A percentile compares a stretch with the other conserved stretches of the same genome.
phyloP scores from a whole-genome alignment of 2,113 vertebrate species.

The Rhombomys opimus region DNA sequence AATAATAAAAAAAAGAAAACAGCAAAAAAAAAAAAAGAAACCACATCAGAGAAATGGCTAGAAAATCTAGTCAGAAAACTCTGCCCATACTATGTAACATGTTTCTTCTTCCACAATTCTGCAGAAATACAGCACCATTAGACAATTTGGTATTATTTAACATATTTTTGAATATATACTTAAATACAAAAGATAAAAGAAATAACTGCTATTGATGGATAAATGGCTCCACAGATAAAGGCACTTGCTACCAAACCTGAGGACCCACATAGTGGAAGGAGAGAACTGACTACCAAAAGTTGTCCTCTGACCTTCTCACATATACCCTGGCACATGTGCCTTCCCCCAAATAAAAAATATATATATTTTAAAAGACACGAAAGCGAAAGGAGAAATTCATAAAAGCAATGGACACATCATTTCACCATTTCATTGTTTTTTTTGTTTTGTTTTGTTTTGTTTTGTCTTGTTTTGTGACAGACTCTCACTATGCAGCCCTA shows the following conservation, averaged over 20 bases:
- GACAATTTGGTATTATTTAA: background rate
- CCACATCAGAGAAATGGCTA: conserved; percentile 35
- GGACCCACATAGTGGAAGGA: background rate
- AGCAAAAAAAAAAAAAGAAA: too few relatives aligned
- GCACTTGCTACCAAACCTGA: background rate
- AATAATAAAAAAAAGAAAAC: too few relatives aligned
- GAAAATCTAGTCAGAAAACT: conserved; percentile 42
- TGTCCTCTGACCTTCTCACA: background rate
- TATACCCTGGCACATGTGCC: too few relatives aligned
- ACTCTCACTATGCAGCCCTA: background rate
- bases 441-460: too few relatives aligned
- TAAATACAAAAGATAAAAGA: conserved; percentile 39
- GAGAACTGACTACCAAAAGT: background rate
- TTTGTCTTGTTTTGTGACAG: background rate
- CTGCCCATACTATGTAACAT: background rate
- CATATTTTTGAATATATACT: background rate
- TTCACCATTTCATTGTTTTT: background rate
- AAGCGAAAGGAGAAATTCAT: background rate
- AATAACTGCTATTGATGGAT: background rate
- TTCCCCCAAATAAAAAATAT: background rate
- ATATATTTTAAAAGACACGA: background rate
- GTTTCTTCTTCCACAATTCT: background rate
- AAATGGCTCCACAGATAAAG: background rate
- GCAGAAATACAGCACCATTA: conserved; percentile 22
- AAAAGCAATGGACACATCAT: background rate